Percentiles rank a stretch among this genome's conserved stretches.
These are phyloP conservation scores for Zoroaster sp. DNA, from an alignment of 53 echinoderm and acorn worm species.

Conservation along the genomic window DNA sequence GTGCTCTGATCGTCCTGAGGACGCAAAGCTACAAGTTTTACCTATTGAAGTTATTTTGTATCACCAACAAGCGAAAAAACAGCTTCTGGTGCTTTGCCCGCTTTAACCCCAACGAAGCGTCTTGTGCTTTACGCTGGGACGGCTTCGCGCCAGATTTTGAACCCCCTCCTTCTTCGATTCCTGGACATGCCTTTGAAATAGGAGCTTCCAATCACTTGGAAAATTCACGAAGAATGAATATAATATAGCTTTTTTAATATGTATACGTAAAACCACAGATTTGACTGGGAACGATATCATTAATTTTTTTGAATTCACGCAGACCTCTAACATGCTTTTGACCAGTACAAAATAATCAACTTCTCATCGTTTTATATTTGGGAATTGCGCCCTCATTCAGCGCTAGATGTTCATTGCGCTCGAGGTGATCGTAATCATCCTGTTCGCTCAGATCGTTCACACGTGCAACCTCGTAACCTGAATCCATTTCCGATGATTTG, in stretches of 20 bases:
- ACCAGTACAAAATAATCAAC: neutral
- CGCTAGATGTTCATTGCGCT: neutral
- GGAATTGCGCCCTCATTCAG: neutral
- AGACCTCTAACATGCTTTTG: neutral
- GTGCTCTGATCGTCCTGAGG: too few relatives aligned
- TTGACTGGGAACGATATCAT: neutral
- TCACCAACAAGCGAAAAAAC: too few relatives aligned
- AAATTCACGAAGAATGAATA: neutral
- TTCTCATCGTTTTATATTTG: neutral
- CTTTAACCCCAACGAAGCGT: too few relatives aligned
- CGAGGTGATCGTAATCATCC: neutral
- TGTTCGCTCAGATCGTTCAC: neutral
- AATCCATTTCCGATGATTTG: neutral
- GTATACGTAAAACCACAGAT: neutral
- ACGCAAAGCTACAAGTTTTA: too few relatives aligned
- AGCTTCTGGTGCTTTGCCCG: too few relatives aligned
- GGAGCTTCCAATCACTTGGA: neutral
- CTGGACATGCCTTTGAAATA: too few relatives aligned
- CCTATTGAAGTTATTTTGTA: too few relatives aligned
- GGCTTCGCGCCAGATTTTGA: too few relatives aligned
- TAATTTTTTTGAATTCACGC: neutral
- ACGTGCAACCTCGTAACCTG: neutral
- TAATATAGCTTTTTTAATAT: neutral
- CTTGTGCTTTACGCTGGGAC: too few relatives aligned
- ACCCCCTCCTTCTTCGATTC: too few relatives aligned